Base-by-base conservation (phyloP, 2,888 invertebrate species). In the Apoderus coryli region DNA sequence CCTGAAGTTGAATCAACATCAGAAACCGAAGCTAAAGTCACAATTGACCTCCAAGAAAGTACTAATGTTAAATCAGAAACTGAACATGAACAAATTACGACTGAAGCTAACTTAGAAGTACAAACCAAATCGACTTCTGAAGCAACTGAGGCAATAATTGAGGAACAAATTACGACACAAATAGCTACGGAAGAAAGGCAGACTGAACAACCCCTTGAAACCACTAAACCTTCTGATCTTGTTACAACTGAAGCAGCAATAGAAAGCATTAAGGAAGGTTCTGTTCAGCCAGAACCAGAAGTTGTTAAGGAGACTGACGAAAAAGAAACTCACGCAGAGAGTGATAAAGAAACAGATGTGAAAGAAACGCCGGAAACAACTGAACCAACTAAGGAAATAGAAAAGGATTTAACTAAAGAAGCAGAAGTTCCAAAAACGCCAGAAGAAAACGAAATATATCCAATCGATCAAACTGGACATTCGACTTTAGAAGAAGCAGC, bases 1-100 rank as follows among this genome's bases (percentile, higher is more conserved):
- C 34, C 37, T 10, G 38, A 37, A 33, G 33, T 36, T 10, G 31
- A 10, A 25, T 11, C 33, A 23, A 31, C 34, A 27, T 6, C 23
- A 27, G 31, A 25, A 33, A 34, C 14, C 19, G 13, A n/a, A n/a
- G n/a, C n/a, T n/a, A n/a, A n/a, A n/a, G n/a, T n/a, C n/a, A n/a
- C n/a, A n/a, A n/a, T n/a, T n/a, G n/a, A n/a, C n/a, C n/a, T n/a
- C n/a, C n/a, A n/a, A n/a, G n/a, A n/a, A n/a, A n/a, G n/a, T n/a
- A n/a, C n/a, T n/a, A n/a, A n/a, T n/a, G n/a, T n/a, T n/a, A n/a
- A n/a, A n/a, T n/a, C n/a, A n/a, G n/a, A n/a, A n/a, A n/a, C n/a
- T n/a, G n/a, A n/a, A n/a, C n/a, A n/a, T n/a, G n/a, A n/a, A n/a
- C n/a, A n/a, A n/a, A n/a, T n/a, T n/a, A n/a, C n/a, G n/a, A n/a